Percentiles rank a stretch among this genome's conserved stretches.
phyloP scores from a whole-genome alignment of 2,797 vertebrate genomes.

The Trachops cirrhosus region DNA sequence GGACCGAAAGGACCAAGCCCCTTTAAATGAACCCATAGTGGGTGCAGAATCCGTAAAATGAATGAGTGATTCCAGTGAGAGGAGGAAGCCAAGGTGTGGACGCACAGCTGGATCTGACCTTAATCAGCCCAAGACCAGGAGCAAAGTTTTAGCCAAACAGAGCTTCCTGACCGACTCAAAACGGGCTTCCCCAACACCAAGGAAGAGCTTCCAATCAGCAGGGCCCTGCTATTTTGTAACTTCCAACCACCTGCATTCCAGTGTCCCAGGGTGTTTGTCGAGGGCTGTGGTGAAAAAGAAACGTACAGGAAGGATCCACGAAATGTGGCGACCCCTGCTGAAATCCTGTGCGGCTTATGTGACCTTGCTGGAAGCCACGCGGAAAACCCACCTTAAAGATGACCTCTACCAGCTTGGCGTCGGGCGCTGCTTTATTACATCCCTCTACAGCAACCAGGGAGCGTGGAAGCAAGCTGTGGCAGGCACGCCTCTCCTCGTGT shows the following conservation, averaged over 20 bases:
- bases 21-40: neutral
- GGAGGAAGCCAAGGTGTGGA: neutral
- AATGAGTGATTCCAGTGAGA: neutral
- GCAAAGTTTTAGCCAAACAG: neutral
- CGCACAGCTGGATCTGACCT: neutral
- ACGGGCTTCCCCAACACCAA: neutral
- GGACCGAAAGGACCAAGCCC: neutral
- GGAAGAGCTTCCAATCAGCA: too few relatives aligned
- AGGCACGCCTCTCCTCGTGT: rapidly evolving
- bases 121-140: neutral
- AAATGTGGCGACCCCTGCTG: neutral
- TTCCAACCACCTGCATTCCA: neutral
- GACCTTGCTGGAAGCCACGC: neutral
- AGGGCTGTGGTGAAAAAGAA: neutral
- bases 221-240: neutral
- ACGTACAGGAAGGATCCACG: neutral
- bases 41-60: neutral
- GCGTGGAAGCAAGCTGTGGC: rapidly evolving
- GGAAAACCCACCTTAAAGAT: neutral
- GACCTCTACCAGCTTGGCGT: rapidly evolving
- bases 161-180: neutral
- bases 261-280: rapidly evolving
- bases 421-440: neutral
- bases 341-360: neutral
- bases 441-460: neutral